These are phyloP conservation scores for Vollenhovia emeryi DNA, from an alignment of 1,140 invertebrate species.

Conservation along the genomic window DNA sequence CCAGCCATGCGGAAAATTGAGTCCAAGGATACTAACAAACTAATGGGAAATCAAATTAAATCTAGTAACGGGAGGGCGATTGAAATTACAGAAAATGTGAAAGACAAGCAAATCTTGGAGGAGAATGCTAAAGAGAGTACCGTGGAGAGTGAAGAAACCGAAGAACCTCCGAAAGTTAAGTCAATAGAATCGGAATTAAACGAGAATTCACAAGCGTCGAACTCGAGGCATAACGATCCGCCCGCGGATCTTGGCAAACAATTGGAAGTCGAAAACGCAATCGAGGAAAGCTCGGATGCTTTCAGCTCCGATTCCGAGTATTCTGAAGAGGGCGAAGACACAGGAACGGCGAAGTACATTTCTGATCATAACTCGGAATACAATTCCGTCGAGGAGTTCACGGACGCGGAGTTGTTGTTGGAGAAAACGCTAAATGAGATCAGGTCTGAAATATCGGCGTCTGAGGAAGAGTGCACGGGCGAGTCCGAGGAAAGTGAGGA, in stretches of 20 bases:
- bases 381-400: slow-evolving; percentile 74
- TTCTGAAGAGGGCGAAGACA: slow-evolving; percentile 54
- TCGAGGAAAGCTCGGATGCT: slow-evolving; percentile 47
- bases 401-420: slow-evolving; percentile 78
- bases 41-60: slow-evolving; percentile 3
- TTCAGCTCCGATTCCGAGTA: slow-evolving; percentile 57
- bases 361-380: slow-evolving; percentile 57
- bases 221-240: slow-evolving; percentile 33
- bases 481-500: slow-evolving; percentile 65
- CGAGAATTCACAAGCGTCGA: slow-evolving; percentile 33
- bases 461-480: slow-evolving; percentile 56
- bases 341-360: slow-evolving; percentile 39
- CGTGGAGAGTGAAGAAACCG: not conserved
- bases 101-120: slow-evolving; percentile 25
- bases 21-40: not conserved
- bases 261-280: slow-evolving; percentile 56
- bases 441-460: slow-evolving; percentile 81
- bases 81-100: slow-evolving; percentile 33
- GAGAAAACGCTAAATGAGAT: slow-evolving; percentile 82
- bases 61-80: not conserved
- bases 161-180: slow-evolving; percentile 8
- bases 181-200: not conserved
- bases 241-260: slow-evolving; percentile 61
- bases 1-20: not conserved
- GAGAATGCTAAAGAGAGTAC: not conserved